A percentile compares a stretch with the other conserved stretches of the same genome.
These are phyloP conservation scores for Formicarius rufipectus DNA, from an alignment of 2,113 vertebrate species.

Conservation along the genomic window DNA sequence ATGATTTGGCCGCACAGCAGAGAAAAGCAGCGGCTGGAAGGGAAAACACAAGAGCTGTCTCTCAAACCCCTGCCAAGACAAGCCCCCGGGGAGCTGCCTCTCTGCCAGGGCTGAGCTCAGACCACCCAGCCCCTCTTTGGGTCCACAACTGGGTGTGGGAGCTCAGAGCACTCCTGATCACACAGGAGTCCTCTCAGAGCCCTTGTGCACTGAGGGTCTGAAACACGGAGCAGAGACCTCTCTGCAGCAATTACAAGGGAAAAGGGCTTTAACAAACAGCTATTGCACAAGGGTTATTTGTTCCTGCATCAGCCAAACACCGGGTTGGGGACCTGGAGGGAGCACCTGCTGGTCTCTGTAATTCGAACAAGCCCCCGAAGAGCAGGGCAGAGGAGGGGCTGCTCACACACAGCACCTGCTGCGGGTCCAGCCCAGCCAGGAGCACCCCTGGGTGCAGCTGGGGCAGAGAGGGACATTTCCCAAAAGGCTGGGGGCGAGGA, in stretches of 20 bases:
- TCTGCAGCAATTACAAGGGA: rapidly evolving
- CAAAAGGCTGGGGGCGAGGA: background rate
- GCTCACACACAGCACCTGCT: background rate
- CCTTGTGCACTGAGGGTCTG: rapidly evolving
- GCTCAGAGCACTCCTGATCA: rapidly evolving
- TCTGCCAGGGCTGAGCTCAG: background rate
- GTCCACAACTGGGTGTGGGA: rapidly evolving
- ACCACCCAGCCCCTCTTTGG: rapidly evolving
- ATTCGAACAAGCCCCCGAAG: background rate
- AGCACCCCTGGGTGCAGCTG: background rate
- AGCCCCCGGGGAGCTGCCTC: background rate
- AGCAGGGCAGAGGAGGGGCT: background rate
- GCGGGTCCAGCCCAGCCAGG: rapidly evolving
- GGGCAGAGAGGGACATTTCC: background rate
- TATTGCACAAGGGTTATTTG: background rate
- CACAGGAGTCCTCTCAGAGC: rapidly evolving
- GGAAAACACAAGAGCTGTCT: background rate
- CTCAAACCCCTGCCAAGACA: rapidly evolving
- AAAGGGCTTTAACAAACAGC: background rate
- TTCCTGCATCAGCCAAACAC: background rate
- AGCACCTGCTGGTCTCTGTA: background rate
- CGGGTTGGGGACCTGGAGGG: background rate
- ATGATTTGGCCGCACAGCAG: background rate
- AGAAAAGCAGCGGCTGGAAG: background rate
- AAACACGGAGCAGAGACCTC: background rate